phyloP scores from a whole-genome alignment of 2,888 invertebrate genomes.

The Harpagoxenus sublaevis region DNA sequence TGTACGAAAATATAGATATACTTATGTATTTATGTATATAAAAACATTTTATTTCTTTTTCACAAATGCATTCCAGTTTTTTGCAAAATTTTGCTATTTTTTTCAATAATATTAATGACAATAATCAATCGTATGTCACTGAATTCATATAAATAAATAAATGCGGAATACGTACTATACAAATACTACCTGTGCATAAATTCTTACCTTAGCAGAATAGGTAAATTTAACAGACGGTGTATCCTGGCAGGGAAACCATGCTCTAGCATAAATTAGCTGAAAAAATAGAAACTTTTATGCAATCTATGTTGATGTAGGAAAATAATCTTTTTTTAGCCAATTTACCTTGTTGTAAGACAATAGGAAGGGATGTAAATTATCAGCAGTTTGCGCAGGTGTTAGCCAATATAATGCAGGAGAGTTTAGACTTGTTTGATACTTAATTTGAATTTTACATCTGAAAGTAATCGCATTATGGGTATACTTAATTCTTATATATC shows the following conservation, averaged over 20 bases:
- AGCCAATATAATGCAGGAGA: conserved; percentile 96
- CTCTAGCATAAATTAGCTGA: conserved; percentile 93
- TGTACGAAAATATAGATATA: too few species aligned
- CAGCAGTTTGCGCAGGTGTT: conserved; percentile 94
- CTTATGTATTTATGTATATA: too few species aligned
- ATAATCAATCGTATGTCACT: too few species aligned
- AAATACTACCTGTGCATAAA: too few species aligned
- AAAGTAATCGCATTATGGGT: conserved; percentile 43
- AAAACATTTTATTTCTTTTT: too few species aligned
- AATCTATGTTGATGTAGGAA: not conserved
- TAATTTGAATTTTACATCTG: conserved; percentile 89
- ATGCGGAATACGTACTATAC: too few species aligned
- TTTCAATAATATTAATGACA: too few species aligned
- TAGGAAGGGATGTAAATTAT: conserved; percentile 92
- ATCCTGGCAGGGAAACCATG: conserved; percentile 93
- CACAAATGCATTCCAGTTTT: too few species aligned
- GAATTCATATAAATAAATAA: too few species aligned
- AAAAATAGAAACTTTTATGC: conserved; percentile 59
- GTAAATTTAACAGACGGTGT: conserved; percentile 92
- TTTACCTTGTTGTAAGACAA: conserved; percentile 92
- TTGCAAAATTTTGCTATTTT: too few species aligned
- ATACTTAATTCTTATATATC: too few species aligned
- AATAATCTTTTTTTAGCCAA: not conserved
- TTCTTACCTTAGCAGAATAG: conserved; percentile 67
- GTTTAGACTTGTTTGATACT: conserved; percentile 93